Base-by-base conservation (phyloP, 2,797 vertebrate genomes). In the Lophura swinhoii region DNA sequence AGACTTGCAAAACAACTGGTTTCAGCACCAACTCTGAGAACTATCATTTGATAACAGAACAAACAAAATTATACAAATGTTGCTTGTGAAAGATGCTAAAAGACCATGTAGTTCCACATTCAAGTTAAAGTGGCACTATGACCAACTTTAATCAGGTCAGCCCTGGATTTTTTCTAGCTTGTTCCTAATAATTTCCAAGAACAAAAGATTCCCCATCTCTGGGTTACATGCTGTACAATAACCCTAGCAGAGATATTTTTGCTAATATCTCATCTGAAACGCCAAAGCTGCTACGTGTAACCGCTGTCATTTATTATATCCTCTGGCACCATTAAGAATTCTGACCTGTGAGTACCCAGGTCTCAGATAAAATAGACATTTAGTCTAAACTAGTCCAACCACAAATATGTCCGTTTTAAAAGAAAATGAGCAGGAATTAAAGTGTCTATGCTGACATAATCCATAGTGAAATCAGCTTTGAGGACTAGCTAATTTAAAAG, bases 401-500 rank as follows among this genome's bases (percentile, higher is more conserved):
- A 87, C 23, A 94, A 93, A 29, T 62, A 76, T 22, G 12, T 24
- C 29, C 10, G 51, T 60, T 84, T 12, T 3, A 49, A 71, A 84
- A 92, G 24, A 53, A 76, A 75, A n/a, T 2, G 2, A 21, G 17
- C 20, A 76, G 35, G 6, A 16, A 70, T 53, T 79, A 77, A 76
- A 69, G 62, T 63, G 66, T 29, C 67, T 87, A 22, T n/a, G 69
- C 56, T 84, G 60, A 68, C 26, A 88, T 9, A 63, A 92, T 37
- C 14, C 28, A 66, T 21, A 78, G 62, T 53, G 28, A 53, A 53
- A 53, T 53, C 26, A 29, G 28, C 51, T 53, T 29, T 66, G 60
- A 80, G 35, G 44, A 84, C 37, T 82, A 75, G 46, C 26, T 55
- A 76, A 87, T 95, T 85, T 88, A 24, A 88, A 89, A 93, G 33